Base-by-base conservation (phyloP, 92 coral and sea anemone species). In the Porites divaricata region DNA sequence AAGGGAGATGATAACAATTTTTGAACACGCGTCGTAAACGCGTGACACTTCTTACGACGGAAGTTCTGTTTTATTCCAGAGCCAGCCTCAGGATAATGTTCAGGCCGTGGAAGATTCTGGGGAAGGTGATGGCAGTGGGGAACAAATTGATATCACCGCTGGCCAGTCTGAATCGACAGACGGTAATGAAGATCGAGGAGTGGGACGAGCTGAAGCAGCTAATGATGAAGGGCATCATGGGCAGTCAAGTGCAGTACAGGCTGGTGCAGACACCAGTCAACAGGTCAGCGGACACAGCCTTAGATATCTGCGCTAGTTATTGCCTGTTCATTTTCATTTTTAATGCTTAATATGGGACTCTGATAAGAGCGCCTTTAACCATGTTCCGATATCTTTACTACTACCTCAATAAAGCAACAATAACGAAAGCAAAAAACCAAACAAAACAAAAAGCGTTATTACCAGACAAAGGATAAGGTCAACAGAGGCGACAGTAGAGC, bases 101-200 rank as follows among this genome's bases (percentile, higher is more conserved):
- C 90, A 93, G 86, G 90, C 95, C 63, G 83, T 90, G 28, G 93
- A 89, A 63, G 95, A 89, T 81, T 88, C 74, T 51, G 94, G 90
- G 26, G 88, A 86, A 77, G 89, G 87, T 52, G 92, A 92, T 19
- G 90, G 88, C 23, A 87, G 70, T 24, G 65, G 86, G 22, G 85
- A 88, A 59, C 92, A 79, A 51, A 57, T 74, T 49, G 98, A 94
- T 21, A 76, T 82, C 49, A 66, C 94, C 78, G 76, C 95, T 87
- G 98, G 95, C 45, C 95, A 87, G 53, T 74, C 85, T 74, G 98
- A 94, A 76, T 93, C 98, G 9, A 83, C 85, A n/a, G 98, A 90
- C 49, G 88, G 80, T 17, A 78, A 54, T 50, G 95, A 94, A 48
- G 92, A 94, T 71, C 93, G 67, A 48, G 95, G 95, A 50, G 90